A percentile compares a stretch with the other conserved stretches of the same genome.
Conservation (phyloP, 2,797 vertebrate genomes). For the Karalla daura region DNA sequence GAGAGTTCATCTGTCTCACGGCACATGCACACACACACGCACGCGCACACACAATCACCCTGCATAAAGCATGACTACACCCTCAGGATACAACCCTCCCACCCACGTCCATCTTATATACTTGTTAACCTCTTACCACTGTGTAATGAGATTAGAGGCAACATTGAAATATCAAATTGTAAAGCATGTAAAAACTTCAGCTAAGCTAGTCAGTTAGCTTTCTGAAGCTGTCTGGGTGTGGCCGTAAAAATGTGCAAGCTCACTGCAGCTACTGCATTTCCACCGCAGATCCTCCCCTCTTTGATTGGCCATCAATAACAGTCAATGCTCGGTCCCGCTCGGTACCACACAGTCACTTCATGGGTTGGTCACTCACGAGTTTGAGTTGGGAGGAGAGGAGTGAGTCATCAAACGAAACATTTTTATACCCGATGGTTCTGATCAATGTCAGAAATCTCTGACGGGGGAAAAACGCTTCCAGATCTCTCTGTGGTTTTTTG, state of each 20-base stretch:
- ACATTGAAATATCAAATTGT: background rate
- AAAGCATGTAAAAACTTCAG: background rate
- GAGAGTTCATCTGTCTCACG: constrained; percentile 47
- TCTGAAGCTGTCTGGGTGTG: constrained; percentile 69
- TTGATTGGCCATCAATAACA: constrained; percentile 65
- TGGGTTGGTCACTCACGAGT: constrained; percentile 32
- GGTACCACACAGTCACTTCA: constrained; percentile 27
- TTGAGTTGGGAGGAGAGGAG: constrained; percentile 28
- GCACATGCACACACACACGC: constrained; percentile 47
- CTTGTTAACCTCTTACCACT: constrained; percentile 1
- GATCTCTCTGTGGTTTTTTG: constrained; percentile 29
- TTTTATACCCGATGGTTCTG: constrained; percentile 33
- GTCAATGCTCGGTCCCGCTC: constrained; percentile 54
- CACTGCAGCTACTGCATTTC: constrained; percentile 78
- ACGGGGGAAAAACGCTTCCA: constrained; percentile 28
- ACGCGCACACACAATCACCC: constrained; percentile 35
- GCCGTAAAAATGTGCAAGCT: constrained; percentile 76
- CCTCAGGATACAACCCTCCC: constrained; percentile 32
- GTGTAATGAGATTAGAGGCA: background rate
- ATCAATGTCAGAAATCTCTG: constrained; percentile 34
- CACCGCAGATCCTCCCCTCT: constrained; percentile 70
- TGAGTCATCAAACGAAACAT: constrained; percentile 52
- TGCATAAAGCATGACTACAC: constrained; percentile 24
- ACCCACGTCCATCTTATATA: constrained; percentile 2
- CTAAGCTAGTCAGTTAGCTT: constrained; percentile 38